Percentiles rank a stretch among this genome's conserved stretches.
Conservation (phyloP, 2,888 invertebrate genomes). For the Dione vanillae region DNA sequence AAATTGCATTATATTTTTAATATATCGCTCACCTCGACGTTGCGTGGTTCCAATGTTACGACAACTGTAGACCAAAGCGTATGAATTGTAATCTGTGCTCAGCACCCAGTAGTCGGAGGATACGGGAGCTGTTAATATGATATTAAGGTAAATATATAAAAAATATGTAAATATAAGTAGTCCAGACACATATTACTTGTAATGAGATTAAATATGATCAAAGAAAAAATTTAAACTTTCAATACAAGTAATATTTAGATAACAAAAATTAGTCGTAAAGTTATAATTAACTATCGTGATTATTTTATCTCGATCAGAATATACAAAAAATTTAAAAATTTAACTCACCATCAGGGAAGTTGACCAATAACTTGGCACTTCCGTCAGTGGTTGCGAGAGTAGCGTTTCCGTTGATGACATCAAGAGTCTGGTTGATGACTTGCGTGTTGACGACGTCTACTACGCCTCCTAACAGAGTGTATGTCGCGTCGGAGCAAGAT, state of each 20-base stretch:
- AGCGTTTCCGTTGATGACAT: slow-evolving; percentile 58
- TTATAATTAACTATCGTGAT: too few species aligned
- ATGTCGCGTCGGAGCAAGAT: slow-evolving; percentile 61
- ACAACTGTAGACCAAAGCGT: slow-evolving; percentile 86
- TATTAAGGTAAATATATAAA: too few species aligned
- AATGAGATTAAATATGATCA: too few species aligned
- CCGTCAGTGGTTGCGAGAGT: slow-evolving; percentile 80
- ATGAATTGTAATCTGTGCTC: slow-evolving; percentile 85
- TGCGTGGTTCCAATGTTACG: slow-evolving; percentile 65
- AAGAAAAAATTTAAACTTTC: too few species aligned
- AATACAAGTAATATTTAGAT: too few species aligned
- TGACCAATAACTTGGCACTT: slow-evolving; percentile 85
- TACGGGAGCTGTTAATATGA: slow-evolving; percentile 45
- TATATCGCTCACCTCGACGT: slow-evolving; percentile 64
- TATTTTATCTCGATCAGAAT: too few species aligned
- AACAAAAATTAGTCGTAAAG: too few species aligned
- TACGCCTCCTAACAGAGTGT: slow-evolving; percentile 52
- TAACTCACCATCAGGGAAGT: slow-evolving; percentile 75
- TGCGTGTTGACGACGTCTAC: slow-evolving; percentile 62
- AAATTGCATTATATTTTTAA: too few species aligned
- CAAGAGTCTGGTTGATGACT: slow-evolving; percentile 57
- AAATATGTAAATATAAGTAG: too few species aligned
- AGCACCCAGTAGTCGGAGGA: slow-evolving; percentile 53
- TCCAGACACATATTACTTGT: too few species aligned
- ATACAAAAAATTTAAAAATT: too few species aligned